Base-by-base conservation (phyloP, 2,113 vertebrate species). In the Galemys pyrenaicus region DNA sequence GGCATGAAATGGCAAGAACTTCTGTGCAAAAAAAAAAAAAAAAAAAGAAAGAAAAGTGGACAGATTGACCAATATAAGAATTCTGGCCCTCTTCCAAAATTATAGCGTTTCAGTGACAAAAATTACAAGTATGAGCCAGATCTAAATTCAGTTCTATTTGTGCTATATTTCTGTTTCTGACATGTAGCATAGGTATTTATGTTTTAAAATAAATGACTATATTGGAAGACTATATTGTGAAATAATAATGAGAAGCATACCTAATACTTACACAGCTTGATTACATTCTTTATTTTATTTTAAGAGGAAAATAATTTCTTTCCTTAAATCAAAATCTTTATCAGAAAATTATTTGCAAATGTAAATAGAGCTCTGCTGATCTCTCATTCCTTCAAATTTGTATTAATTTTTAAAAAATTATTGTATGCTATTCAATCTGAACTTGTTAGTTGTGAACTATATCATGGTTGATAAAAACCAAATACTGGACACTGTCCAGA, bases 41-140 rank as follows among this genome's bases (percentile, higher is more conserved):
- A n/a, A 58, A 15, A 44, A 2, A 20, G 56, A 67, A 64, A 80
- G n/a, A n/a, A n/a, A 44, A 91, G 35, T 91, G 87, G 89, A 95
- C 95, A 95, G 94, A 97, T 93, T 96, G 96, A 97, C 92, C 93
- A 95, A 95, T 96, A 79, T 86, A 94, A 86, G 95, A 96, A 96
- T 77, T 75, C 75, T 96, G 93, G 95, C 83, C 41, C 41, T 87
- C 87, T 74, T 93, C 94, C 95, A 97, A 95, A 96, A 73, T 89
- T 87, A 80, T 51, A 96, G 80, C 65, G 82, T 96, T 93, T 96
- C 94, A 92, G 93, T 87, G 89, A 89, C 92, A 96, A 96, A 97
- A 91, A 77, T 10, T 89, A 24, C 12, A 89, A 92, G 28, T 62
- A 80, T 89, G 60, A 92, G 83, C 79, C 87, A 93, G 82, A 93